phyloP scores from a whole-genome alignment of 2,113 vertebrate species.

The Platanista minor region DNA sequence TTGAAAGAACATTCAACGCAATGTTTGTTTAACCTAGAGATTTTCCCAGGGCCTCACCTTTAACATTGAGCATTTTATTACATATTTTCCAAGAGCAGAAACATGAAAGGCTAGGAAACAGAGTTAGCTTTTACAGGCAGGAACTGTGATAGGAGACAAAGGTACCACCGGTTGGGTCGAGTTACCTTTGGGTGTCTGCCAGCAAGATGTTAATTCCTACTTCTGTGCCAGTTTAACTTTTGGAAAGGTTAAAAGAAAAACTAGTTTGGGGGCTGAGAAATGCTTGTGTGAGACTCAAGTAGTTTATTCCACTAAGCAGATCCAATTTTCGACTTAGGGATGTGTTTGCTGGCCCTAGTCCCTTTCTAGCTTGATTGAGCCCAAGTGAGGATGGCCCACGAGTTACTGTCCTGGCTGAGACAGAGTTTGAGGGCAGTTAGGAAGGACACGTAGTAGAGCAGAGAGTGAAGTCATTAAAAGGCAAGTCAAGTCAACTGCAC shows the following conservation, averaged over 20 bases:
- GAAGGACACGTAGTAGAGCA: conserved; percentile 43
- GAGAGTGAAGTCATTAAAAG: conserved; percentile 42
- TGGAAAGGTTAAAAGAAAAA: neutral
- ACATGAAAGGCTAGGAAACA: conserved; percentile 23
- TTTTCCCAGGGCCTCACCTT: conserved; percentile 54
- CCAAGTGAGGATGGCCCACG: neutral
- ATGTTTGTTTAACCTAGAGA: conserved; percentile 53
- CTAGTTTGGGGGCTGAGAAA: neutral
- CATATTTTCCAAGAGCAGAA: conserved; percentile 39
- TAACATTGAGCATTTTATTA: conserved; percentile 24
- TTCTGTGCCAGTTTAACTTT: neutral
- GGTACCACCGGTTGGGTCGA: rapidly evolving
- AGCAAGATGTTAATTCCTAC: neutral
- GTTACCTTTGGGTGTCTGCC: neutral
- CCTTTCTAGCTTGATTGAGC: neutral
- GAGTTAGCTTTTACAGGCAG: conserved; percentile 17
- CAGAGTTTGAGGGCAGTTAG: neutral
- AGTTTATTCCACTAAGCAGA: neutral
- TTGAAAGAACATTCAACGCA: conserved; percentile 23
- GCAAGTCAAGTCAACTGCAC: neutral
- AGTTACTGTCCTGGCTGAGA: neutral
- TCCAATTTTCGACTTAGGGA: neutral
- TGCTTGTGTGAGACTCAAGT: neutral
- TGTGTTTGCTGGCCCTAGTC: neutral
- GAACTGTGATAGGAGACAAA: neutral